Percentiles rank a stretch among this genome's conserved stretches.
Evolutionary conservation across 2,888 invertebrate genomes (phyloP).

Genomic region (Synergus itoensis): DNA sequence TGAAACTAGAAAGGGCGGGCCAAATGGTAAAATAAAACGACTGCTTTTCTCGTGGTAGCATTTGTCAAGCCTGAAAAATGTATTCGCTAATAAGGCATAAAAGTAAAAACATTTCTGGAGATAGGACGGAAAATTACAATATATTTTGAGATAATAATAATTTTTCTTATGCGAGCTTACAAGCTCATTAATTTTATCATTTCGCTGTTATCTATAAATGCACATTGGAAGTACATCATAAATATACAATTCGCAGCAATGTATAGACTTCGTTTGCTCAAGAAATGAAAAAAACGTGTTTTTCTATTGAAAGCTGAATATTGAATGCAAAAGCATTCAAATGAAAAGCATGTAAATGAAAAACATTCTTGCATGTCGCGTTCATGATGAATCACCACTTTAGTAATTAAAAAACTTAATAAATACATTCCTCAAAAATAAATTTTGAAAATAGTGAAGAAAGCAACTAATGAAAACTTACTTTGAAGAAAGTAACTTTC

Average conservation of each 20-base stretch:
- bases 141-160: neutral
- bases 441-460: neutral
- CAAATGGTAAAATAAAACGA: constrained; percentile 33
- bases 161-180: constrained; percentile 4
- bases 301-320: no score
- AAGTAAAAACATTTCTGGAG: constrained; percentile 19
- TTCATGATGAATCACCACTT: no score
- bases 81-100: constrained; percentile 3
- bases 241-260: constrained; percentile 16
- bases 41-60: neutral
- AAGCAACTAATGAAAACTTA: neutral
- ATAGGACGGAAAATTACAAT: constrained; percentile 21
- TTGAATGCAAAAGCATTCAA: no score
- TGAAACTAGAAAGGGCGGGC: neutral
- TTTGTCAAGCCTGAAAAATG: constrained; percentile 13
- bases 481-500: neutral
- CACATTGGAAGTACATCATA: neutral
- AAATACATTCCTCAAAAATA: no score
- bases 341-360: no score
- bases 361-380: no score
- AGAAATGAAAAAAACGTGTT: no score
- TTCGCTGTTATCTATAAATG: constrained; percentile 14
- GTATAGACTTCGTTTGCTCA: neutral
- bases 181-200: constrained; percentile 44
- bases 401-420: no score